Percentiles rank a stretch among this genome's conserved stretches.
phyloP scores from a whole-genome alignment of 2,113 vertebrate genomes.

The Natator depressus region DNA sequence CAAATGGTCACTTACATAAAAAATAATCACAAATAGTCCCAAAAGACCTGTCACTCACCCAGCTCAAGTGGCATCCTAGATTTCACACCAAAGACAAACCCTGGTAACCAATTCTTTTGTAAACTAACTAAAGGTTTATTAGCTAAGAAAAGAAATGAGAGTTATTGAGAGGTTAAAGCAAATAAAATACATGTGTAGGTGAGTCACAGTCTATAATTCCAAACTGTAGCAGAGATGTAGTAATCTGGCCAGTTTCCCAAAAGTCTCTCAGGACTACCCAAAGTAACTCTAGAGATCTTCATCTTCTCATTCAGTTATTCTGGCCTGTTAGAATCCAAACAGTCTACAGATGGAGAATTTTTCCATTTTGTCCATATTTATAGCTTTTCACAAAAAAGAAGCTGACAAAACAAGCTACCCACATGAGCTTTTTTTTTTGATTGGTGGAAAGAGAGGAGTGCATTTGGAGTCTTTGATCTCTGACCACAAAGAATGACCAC shows the following conservation, averaged over 20 bases:
- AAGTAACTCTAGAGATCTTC: background rate
- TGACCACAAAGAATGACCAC: background rate
- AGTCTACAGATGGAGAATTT: background rate
- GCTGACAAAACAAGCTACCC: background rate
- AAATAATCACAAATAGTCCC: background rate
- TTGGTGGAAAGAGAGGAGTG: background rate
- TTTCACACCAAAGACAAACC: background rate
- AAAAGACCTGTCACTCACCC: background rate
- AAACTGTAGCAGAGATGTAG: background rate
- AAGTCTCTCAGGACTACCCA: background rate
- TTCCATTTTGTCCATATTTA: background rate
- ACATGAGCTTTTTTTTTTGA: background rate
- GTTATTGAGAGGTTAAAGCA: background rate
- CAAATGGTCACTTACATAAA: background rate
- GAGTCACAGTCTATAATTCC: background rate
- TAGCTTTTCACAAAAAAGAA: background rate
- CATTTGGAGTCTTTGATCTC: background rate
- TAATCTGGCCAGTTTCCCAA: background rate
- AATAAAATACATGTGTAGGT: background rate
- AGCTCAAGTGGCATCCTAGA: background rate
- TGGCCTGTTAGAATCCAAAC: background rate
- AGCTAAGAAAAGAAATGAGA: background rate
- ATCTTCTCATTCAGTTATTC: background rate
- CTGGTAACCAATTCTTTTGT: background rate
- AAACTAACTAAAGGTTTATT: background rate